Conservation (phyloP, 2,113 vertebrate genomes). For the Passerina amoena region DNA sequence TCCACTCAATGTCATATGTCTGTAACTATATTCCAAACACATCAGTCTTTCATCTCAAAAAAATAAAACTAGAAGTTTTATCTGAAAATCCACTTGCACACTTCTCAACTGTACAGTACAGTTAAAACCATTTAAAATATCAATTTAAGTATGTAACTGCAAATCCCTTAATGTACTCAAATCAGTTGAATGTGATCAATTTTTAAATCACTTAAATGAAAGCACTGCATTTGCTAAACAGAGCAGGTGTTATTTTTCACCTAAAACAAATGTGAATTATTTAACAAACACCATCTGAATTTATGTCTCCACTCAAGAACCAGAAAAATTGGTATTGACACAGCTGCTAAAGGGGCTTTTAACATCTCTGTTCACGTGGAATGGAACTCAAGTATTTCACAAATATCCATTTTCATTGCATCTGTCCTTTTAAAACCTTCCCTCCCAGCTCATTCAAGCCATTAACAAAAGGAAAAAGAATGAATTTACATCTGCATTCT, state of each 20-base stretch:
- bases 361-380: not conserved
- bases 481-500: not conserved
- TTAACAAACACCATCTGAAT: not conserved
- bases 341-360: not conserved
- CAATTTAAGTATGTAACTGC: not conserved
- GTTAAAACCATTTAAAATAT: not conserved
- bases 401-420: not conserved
- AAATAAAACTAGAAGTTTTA: not conserved
- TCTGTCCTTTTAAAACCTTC: not conserved
- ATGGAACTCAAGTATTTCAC: not conserved
- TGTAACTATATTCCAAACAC: not conserved
- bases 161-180: not conserved
- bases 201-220: not conserved
- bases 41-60: not conserved
- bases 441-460: not conserved
- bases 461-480: not conserved
- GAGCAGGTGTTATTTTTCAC: not conserved
- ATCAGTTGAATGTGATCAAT: not conserved
- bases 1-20: not conserved
- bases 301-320: not conserved
- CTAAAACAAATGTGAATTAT: not conserved
- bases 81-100: not conserved
- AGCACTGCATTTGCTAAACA: not conserved
- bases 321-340: conserved; percentile 1
- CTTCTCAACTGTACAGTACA: not conserved